Percentiles rank a stretch among this genome's conserved stretches.
phyloP scores from a whole-genome alignment of 2,888 invertebrate species.

The Halocaridina rubra region DNA sequence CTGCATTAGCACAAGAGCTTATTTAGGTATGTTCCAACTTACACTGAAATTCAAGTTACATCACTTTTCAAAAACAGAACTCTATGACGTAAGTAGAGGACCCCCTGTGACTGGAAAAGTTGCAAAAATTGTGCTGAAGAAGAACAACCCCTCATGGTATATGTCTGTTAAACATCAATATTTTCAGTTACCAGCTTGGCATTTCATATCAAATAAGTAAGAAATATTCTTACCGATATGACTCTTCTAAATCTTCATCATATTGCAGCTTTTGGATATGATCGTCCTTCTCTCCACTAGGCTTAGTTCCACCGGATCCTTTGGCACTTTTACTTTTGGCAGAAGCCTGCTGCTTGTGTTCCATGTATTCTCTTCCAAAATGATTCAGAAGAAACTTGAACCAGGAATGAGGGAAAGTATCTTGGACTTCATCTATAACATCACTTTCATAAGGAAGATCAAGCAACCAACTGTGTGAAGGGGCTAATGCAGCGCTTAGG shows the following conservation, averaged over 20 bases:
- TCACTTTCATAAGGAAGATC: constrained; percentile 51
- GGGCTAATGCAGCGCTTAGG: constrained; percentile 40
- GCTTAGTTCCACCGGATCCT: not conserved
- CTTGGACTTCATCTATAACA: constrained; percentile 54
- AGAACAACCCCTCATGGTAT: no score
- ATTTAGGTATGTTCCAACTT: no score
- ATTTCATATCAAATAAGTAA: no score
- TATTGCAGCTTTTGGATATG: constrained; percentile 39
- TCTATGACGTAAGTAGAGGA: no score
- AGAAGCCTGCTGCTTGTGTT: not conserved
- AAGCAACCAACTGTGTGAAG: constrained; percentile 41
- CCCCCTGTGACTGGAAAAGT: no score
- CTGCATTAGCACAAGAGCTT: no score
- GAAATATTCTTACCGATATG: constrained; percentile 59
- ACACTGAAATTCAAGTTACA: no score
- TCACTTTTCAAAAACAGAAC: no score
- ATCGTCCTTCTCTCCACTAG: constrained; percentile 10
- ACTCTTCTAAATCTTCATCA: constrained; percentile 59
- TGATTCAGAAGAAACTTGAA: constrained; percentile 53
- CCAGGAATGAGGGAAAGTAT: constrained; percentile 59
- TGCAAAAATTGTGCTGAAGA: no score
- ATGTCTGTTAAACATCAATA: no score
- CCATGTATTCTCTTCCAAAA: not conserved
- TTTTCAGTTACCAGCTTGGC: no score
- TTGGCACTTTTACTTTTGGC: not conserved